phyloP scores from a whole-genome alignment of 2,797 vertebrate genomes.

The Kryptolebias ocellatus region DNA sequence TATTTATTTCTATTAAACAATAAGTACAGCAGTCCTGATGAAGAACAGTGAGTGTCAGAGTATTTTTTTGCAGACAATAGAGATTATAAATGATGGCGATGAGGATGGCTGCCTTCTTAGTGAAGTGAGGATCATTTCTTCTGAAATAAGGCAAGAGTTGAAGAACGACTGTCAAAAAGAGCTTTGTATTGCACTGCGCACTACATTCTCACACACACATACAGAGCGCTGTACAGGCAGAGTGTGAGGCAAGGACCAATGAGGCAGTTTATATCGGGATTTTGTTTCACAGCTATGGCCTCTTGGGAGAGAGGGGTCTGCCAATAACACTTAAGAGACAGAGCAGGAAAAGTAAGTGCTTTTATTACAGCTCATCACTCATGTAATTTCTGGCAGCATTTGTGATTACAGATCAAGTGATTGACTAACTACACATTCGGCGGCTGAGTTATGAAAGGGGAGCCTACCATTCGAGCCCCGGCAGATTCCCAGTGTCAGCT shows the following conservation, averaged over 20 bases:
- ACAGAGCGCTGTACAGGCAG: constrained; percentile 61
- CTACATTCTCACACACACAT: constrained; percentile 50
- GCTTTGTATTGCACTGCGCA: constrained; percentile 66
- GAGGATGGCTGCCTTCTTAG: constrained; percentile 60
- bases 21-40: constrained; percentile 32
- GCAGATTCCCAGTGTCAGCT: constrained; percentile 79
- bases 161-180: constrained; percentile 68
- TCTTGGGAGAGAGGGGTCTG: constrained; percentile 83
- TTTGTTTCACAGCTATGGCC: constrained; percentile 83
- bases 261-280: constrained; percentile 84
- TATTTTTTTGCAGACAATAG: constrained; percentile 40
- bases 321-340: constrained; percentile 88
- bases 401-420: constrained; percentile 99
- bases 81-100: constrained; percentile 60
- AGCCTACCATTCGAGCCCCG: constrained; percentile 75
- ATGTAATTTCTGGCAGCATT: constrained; percentile 95
- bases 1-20: constrained; percentile 42
- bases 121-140: constrained; percentile 70
- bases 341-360: constrained; percentile 86
- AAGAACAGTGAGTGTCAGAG: constrained; percentile 34
- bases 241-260: constrained; percentile 79
- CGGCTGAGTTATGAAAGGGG: constrained; percentile 91
- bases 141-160: constrained; percentile 62
- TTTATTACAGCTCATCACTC: constrained; percentile 94
- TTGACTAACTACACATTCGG: constrained; percentile 97